Evolutionary conservation across 92 coral and sea anemone genomes (phyloP).

Genomic region (Isaurus tuberculatus): DNA sequence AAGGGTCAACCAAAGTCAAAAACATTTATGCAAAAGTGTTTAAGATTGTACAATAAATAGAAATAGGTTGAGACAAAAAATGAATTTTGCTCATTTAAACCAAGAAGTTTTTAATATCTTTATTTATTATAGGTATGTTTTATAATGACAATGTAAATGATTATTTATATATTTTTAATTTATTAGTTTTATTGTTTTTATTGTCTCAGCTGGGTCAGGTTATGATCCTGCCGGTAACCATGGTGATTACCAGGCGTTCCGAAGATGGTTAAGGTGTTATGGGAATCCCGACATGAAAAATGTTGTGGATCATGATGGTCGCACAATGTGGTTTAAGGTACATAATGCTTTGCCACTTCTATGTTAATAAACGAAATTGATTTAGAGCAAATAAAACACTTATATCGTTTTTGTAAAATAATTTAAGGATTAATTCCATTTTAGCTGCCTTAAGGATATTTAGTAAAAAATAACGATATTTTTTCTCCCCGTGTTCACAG

Average conservation of each 20-base stretch:
- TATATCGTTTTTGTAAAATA: too few relatives aligned
- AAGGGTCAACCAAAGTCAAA: too few relatives aligned
- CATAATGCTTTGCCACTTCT: background rate
- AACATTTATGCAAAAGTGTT: too few relatives aligned
- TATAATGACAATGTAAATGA: background rate
- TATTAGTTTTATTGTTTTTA: background rate
- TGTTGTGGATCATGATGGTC: constrained; percentile 85
- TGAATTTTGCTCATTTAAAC: background rate
- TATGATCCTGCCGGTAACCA: constrained; percentile 79
- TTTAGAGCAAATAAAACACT: too few relatives aligned
- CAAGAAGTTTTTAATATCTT: too few relatives aligned
- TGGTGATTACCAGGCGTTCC: constrained; percentile 73
- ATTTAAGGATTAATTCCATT: too few relatives aligned
- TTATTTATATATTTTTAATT: background rate
- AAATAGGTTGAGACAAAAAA: too few relatives aligned
- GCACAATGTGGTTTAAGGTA: constrained; percentile 94
- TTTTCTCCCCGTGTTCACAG: background rate
- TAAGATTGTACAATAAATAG: too few relatives aligned
- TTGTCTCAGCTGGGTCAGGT: constrained; percentile 80
- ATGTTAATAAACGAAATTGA: too few relatives aligned
- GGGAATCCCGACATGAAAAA: constrained; percentile 74
- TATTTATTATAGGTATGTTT: too few relatives aligned
- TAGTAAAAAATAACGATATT: background rate
- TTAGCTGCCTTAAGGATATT: background rate
- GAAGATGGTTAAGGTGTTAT: constrained; percentile 79